Percentiles rank a stretch among this genome's conserved stretches.
Conservation (phyloP, 2,888 invertebrate species). For the Ernsta delagoae region DNA sequence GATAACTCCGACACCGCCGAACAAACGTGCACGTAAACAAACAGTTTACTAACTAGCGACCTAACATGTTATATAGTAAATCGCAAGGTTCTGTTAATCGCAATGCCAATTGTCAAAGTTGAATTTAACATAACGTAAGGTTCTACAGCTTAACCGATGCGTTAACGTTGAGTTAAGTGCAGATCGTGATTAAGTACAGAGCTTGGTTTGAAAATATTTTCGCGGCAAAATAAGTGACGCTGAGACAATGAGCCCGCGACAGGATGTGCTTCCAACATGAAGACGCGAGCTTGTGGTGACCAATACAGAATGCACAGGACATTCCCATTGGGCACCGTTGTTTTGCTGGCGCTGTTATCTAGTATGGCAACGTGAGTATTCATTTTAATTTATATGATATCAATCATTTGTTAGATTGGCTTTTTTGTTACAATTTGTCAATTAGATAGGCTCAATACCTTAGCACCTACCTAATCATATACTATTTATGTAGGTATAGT, state of each 20-base stretch:
- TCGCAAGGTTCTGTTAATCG: no score
- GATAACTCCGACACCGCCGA: slow-evolving; percentile 48
- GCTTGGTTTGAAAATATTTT: no score
- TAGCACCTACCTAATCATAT: no score
- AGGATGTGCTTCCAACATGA: slow-evolving; percentile 81
- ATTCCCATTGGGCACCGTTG: slow-evolving; percentile 65
- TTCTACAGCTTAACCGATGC: slow-evolving; percentile 5
- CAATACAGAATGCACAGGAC: slow-evolving; percentile 72
- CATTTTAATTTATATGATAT: no score
- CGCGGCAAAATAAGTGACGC: slow-evolving; percentile 54
- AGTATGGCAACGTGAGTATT: slow-evolving; percentile 73
- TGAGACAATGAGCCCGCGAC: slow-evolving; percentile 71
- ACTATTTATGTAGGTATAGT: no score
- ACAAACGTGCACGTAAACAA: slow-evolving; percentile 60
- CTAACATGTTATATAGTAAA: slow-evolving; percentile 28
- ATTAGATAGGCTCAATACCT: no score
- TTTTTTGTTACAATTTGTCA: no score
- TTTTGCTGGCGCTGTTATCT: slow-evolving; percentile 68
- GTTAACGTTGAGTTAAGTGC: no score
- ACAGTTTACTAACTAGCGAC: slow-evolving; percentile 42
- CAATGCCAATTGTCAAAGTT: no score
- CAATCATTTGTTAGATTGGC: no score
- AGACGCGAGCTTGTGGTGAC: slow-evolving; percentile 60
- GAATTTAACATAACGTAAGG: no score
- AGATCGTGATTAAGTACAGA: no score